These are phyloP conservation scores for Lamprologus speciosus DNA, from an alignment of 2,113 vertebrate genomes.

Conservation along the genomic window DNA sequence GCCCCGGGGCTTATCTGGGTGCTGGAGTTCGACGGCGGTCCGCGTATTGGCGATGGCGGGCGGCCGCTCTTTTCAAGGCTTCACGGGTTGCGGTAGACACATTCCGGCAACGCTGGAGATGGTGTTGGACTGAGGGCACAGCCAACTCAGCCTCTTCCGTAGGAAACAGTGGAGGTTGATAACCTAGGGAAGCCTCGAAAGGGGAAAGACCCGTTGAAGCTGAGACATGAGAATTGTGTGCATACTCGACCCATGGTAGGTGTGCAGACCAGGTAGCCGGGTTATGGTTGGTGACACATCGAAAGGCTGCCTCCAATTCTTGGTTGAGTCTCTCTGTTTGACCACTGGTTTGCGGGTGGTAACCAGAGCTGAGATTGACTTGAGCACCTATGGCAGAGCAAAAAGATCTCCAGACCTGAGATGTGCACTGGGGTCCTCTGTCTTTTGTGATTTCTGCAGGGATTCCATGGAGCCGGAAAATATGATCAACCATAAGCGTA, in stretches of 20 bases:
- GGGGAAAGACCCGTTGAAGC: too few relatives aligned
- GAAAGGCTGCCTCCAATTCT: not conserved
- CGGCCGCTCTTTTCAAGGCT: too few relatives aligned
- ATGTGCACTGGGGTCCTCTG: not conserved
- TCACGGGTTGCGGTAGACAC: fast-evolving
- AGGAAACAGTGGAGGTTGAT: too few relatives aligned
- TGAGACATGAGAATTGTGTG: too few relatives aligned
- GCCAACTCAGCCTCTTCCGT: too few relatives aligned
- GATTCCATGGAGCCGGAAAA: not conserved
- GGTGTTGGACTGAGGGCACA: too few relatives aligned
- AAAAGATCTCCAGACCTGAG: not conserved
- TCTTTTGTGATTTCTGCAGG: not conserved
- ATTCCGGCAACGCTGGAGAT: too few relatives aligned
- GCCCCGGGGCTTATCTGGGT: too few relatives aligned
- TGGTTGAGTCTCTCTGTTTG: not conserved
- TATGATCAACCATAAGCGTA: not conserved
- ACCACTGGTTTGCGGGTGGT: not conserved
- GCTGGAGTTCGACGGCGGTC: fast-evolving
- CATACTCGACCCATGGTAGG: too few relatives aligned
- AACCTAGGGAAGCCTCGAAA: too few relatives aligned
- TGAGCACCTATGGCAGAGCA: not conserved
- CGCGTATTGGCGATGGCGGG: too few relatives aligned
- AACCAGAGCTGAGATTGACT: not conserved
- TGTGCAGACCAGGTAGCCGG: too few relatives aligned
- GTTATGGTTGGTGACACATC: not conserved